These are phyloP conservation scores for Synergus gifuensis DNA, from an alignment of 2,888 invertebrate genomes.

Conservation along the genomic window DNA sequence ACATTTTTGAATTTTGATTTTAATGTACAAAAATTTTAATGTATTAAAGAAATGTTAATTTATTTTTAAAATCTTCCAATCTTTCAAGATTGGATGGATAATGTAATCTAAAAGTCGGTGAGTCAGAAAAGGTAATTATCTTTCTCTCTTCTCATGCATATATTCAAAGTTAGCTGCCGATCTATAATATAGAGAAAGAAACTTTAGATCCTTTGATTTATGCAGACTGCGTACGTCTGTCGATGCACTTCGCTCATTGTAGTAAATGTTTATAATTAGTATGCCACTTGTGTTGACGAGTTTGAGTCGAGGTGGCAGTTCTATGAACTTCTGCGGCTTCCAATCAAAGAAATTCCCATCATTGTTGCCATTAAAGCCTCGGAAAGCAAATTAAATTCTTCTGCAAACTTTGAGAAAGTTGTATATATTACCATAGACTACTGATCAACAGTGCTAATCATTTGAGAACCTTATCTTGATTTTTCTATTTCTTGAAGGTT, in stretches of 20 bases:
- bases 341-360: slow-evolving; percentile 13
- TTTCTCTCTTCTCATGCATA: neutral
- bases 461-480: neutral
- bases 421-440: neutral
- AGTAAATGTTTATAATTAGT: slow-evolving; percentile 4
- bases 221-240: neutral
- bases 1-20: neutral
- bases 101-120: neutral
- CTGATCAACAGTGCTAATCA: neutral
- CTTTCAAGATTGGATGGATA: neutral
- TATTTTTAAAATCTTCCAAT: neutral
- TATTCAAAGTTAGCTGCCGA: neutral
- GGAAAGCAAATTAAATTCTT: neutral
- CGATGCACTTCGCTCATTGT: neutral
- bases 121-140: neutral
- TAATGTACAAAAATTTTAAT: neutral
- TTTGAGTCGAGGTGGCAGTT: neutral
- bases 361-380: neutral
- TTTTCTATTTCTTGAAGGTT: neutral
- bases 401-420: neutral
- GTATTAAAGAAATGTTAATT: neutral
- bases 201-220: slow-evolving; percentile 8
- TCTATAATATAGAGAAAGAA: neutral
- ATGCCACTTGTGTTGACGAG: slow-evolving; percentile 11
- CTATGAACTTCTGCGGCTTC: neutral